These are phyloP conservation scores for Parnassius mnemosyne DNA, from an alignment of 2,888 invertebrate species.

Conservation along the genomic window DNA sequence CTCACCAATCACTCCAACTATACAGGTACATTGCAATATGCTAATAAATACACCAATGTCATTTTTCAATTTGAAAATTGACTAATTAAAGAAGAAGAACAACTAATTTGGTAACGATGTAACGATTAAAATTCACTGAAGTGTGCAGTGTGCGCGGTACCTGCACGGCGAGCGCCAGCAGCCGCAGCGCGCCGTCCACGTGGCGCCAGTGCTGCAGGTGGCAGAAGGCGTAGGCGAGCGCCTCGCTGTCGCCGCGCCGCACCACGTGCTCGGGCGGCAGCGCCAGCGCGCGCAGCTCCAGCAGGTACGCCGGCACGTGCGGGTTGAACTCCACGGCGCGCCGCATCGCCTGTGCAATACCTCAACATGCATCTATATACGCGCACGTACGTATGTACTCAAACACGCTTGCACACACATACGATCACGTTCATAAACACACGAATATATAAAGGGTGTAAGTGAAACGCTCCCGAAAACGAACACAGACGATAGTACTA, in stretches of 20 bases:
- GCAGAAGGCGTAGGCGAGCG: constrained; percentile 96
- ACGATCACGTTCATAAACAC: too few relatives aligned
- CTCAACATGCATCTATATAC: background rate
- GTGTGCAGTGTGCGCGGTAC: constrained; percentile 12
- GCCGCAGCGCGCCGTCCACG: constrained; percentile 94
- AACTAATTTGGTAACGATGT: too few relatives aligned
- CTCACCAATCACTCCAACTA: background rate
- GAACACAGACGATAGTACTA: too few relatives aligned
- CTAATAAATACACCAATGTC: too few relatives aligned
- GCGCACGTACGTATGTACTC: too few relatives aligned
- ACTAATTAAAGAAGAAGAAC: too few relatives aligned
- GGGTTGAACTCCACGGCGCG: constrained; percentile 98
- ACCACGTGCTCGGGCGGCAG: constrained; percentile 98
- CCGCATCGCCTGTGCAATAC: constrained; percentile 70
- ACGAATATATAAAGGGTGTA: too few relatives aligned
- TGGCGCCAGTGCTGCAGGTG: constrained; percentile 98
- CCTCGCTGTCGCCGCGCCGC: constrained; percentile 97
- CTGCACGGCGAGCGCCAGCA: constrained; percentile 68
- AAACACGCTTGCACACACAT: too few relatives aligned
- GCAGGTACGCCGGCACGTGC: constrained; percentile 96
- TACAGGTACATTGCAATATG: too few relatives aligned
- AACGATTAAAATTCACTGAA: too few relatives aligned
- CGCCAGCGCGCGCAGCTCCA: constrained; percentile 94
- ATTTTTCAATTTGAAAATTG: too few relatives aligned
- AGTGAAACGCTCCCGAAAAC: too few relatives aligned